A percentile compares a stretch with the other conserved stretches of the same genome.
phyloP scores from a whole-genome alignment of 2,888 invertebrate genomes.

The Ametastegia equiseti region DNA sequence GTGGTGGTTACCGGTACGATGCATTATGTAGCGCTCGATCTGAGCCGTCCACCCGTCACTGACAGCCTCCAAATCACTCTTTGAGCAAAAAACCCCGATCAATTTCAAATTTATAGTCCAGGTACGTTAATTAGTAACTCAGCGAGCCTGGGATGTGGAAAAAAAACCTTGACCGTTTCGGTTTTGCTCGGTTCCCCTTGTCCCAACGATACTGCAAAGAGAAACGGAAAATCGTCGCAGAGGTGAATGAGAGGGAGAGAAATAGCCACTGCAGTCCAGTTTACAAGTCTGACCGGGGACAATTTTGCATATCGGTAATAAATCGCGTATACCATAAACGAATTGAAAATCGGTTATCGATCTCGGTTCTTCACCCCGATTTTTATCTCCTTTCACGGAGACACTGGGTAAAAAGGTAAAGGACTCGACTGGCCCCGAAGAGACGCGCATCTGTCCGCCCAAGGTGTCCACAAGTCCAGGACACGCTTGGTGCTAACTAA shows the following conservation, averaged over 20 bases:
- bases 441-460: conserved; percentile 4
- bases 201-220: neutral
- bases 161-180: neutral
- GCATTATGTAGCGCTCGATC: conserved; percentile 49
- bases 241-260: neutral
- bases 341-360: neutral
- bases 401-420: neutral
- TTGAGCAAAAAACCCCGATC: conserved; percentile 63
- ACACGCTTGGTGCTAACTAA: conserved; percentile 25
- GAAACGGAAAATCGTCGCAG: neutral
- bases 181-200: neutral
- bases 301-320: neutral
- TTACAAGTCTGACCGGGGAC: neutral
- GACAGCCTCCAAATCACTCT: conserved; percentile 55
- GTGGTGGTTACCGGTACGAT: conserved; percentile 36
- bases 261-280: neutral
- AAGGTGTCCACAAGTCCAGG: conserved; percentile 7
- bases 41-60: conserved; percentile 48
- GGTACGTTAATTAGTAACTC: conserved; percentile 56
- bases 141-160: conserved; percentile 14
- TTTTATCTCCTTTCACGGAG: neutral
- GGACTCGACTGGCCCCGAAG: neutral
- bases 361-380: neutral
- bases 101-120: conserved; percentile 69
- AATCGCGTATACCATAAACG: neutral